phyloP scores from a whole-genome alignment of 2,797 vertebrate species.

The Lateolabrax maculatus region DNA sequence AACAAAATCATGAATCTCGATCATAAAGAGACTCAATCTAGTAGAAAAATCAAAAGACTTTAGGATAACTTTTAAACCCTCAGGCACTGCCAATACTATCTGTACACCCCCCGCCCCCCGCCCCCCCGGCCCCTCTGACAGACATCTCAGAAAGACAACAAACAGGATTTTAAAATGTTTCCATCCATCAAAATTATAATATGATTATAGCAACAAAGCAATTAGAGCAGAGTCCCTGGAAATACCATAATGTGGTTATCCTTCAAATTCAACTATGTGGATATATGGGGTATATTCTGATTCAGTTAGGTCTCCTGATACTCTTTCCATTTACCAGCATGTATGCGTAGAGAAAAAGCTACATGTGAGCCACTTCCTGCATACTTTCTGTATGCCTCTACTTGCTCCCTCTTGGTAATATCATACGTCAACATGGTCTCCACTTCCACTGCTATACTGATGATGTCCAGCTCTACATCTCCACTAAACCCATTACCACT shows the following conservation, averaged over 20 bases:
- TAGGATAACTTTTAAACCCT: neutral
- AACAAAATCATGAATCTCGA: neutral
- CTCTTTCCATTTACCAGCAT: neutral
- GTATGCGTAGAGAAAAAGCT: neutral
- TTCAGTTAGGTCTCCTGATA: neutral
- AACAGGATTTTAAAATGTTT: conserved; percentile 7
- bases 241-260: conserved; percentile 26
- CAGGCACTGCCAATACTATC: neutral
- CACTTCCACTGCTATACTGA: no score
- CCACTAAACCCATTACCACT: no score
- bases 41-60: no score
- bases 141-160: neutral
- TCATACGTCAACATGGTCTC: no score
- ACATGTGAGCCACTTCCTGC: neutral
- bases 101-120: no score
- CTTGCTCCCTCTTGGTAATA: no score
- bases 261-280: conserved; percentile 25
- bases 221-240: conserved; percentile 22
- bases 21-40: neutral
- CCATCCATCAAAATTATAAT: conserved; percentile 14
- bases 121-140: no score
- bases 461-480: no score
- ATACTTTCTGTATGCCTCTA: neutral
- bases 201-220: conserved; percentile 20
- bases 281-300: neutral